A percentile compares a stretch with the other conserved stretches of the same genome.
Conservation (phyloP, 2,888 invertebrate genomes). For the Didymodactylos carnosus region DNA sequence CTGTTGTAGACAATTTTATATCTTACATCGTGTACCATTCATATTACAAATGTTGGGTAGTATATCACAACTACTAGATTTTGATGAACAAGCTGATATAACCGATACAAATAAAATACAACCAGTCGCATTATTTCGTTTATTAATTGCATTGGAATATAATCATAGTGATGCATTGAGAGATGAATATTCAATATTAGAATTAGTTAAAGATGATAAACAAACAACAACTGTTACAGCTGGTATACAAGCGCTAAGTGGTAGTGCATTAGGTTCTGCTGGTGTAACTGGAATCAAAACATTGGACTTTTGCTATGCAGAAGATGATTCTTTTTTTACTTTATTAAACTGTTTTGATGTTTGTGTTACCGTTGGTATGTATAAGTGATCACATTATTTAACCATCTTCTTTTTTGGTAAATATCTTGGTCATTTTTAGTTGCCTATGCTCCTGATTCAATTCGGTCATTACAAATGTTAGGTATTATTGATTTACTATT, state of each 20-base stretch:
- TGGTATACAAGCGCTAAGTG: background rate
- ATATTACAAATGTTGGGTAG: slow-evolving; percentile 90
- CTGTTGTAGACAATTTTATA: slow-evolving; percentile 90
- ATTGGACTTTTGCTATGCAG: slow-evolving; percentile 93
- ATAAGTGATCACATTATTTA: no score
- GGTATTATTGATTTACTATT: slow-evolving; percentile 83
- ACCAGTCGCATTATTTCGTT: slow-evolving; percentile 49
- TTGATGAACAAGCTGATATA: slow-evolving; percentile 24
- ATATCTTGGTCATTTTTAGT: slow-evolving; percentile 37
- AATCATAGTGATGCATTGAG: slow-evolving; percentile 37
- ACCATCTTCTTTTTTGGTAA: no score
- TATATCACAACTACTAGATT: slow-evolving; percentile 80
- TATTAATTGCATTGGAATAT: slow-evolving; percentile 71
- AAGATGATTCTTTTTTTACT: slow-evolving; percentile 87
- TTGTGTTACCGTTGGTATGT: slow-evolving; percentile 64
- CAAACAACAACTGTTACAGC: slow-evolving; percentile 38
- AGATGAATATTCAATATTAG: slow-evolving; percentile 39
- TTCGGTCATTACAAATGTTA: slow-evolving; percentile 41
- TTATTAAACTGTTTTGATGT: slow-evolving; percentile 91
- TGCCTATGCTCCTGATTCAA: slow-evolving; percentile 86
- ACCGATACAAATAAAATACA: slow-evolving; percentile 25
- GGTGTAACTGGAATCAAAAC: slow-evolving; percentile 44
- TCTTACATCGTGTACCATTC: slow-evolving; percentile 90
- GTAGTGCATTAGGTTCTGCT: no score
- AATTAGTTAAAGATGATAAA: slow-evolving; percentile 42